These are phyloP conservation scores for Glaucopsyche alexis DNA, from an alignment of 2,888 invertebrate genomes.

Conservation along the genomic window DNA sequence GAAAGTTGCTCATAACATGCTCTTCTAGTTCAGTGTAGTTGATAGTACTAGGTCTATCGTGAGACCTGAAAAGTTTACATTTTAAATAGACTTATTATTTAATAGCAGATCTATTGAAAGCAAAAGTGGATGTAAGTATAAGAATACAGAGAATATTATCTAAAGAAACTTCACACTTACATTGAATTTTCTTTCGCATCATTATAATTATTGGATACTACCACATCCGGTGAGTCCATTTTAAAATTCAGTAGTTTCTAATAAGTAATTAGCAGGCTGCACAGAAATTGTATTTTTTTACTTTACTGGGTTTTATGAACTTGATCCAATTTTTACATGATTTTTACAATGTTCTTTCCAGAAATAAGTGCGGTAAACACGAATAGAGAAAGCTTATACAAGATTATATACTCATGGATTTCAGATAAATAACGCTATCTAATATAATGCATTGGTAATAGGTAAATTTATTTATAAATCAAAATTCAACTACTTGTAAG, in stretches of 20 bases:
- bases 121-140: too few relatives aligned
- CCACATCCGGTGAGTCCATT: conserved; percentile 4
- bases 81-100: neutral
- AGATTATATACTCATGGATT: too few relatives aligned
- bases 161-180: conserved; percentile 5
- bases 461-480: too few relatives aligned
- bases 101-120: neutral
- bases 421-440: too few relatives aligned
- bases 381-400: too few relatives aligned
- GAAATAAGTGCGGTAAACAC: too few relatives aligned
- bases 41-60: conserved; percentile 31
- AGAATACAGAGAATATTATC: too few relatives aligned
- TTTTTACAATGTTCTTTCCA: too few relatives aligned
- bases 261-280: neutral
- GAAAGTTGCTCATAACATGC: conserved; percentile 66
- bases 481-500: too few relatives aligned
- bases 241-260: neutral
- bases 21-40: conserved; percentile 52
- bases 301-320: too few relatives aligned
- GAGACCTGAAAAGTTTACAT: conserved; percentile 37
- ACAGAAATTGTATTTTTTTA: neutral
- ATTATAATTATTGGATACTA: neutral
- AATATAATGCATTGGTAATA: too few relatives aligned
- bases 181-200: conserved; percentile 13
- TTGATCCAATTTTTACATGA: too few relatives aligned